Conservation (phyloP, 2,113 vertebrate genomes). For the Porphyrio hochstetteri region DNA sequence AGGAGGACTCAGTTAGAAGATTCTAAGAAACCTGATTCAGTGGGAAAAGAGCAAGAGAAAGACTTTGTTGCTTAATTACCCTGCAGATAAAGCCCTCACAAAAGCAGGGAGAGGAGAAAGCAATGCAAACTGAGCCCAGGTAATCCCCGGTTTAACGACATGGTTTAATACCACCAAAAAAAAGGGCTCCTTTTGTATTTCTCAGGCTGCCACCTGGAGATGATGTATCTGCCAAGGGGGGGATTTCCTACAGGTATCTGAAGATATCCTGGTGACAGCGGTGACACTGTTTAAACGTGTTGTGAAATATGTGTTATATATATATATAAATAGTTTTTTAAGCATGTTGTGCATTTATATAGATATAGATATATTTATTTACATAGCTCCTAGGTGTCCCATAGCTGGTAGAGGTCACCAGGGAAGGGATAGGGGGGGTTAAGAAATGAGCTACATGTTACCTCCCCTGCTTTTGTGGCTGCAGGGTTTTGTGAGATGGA, state of each 20-base stretch:
- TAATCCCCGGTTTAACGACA: slow-evolving; percentile 1
- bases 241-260: neutral
- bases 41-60: neutral
- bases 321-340: neutral
- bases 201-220: neutral
- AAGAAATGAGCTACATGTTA: neutral
- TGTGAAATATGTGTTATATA: neutral
- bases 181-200: neutral
- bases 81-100: neutral
- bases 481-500: neutral
- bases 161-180: neutral
- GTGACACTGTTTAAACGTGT: neutral
- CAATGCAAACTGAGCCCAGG: neutral
- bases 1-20: neutral
- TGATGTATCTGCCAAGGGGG: neutral
- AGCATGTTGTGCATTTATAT: neutral
- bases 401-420: neutral
- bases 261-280: neutral
- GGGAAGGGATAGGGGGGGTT: neutral
- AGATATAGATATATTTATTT: accelerated
- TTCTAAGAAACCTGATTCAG: neutral
- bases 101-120: neutral
- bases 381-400: neutral
- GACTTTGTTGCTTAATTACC: neutral
- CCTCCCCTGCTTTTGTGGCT: slow-evolving; percentile 14